Conservation (phyloP, 2,113 vertebrate genomes). For the Datnioides undecimradiatus region DNA sequence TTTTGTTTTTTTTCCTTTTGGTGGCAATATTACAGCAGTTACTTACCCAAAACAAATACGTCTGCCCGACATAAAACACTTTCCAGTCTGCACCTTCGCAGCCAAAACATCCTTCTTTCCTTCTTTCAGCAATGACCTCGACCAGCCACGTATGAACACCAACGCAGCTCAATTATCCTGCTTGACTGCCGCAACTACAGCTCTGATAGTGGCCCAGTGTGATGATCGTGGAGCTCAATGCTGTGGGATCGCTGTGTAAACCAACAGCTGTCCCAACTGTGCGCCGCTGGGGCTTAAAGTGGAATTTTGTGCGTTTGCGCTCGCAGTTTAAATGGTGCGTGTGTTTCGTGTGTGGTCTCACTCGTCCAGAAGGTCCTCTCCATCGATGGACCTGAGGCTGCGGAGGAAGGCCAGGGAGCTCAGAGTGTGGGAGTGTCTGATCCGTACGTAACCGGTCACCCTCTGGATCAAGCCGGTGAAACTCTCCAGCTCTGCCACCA, state of each 20-base stretch:
- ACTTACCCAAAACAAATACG: constrained; percentile 27
- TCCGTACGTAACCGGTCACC: constrained; percentile 94
- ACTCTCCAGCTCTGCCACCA: constrained; percentile 96
- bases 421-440: constrained; percentile 93
- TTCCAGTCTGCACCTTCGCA: constrained; percentile 14
- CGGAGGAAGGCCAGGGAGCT: constrained; percentile 96
- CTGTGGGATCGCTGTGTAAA: too few relatives aligned
- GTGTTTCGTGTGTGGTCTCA: constrained; percentile 63
- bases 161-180: not conserved
- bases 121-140: not conserved
- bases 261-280: not conserved
- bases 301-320: not conserved
- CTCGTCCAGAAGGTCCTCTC: constrained; percentile 93
- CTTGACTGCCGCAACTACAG: not conserved
- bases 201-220: not conserved
- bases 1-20: not conserved
- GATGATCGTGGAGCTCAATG: not conserved
- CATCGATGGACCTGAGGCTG: constrained; percentile 92
- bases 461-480: constrained; percentile 97
- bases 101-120: constrained; percentile 29
- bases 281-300: not conserved
- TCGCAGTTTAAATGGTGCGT: not conserved
- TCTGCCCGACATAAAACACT: not conserved
- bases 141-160: not conserved
- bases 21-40: constrained; percentile 7